A percentile compares a stretch with the other conserved stretches of the same genome.
These are phyloP conservation scores for Ceriagrion tenellum DNA, from an alignment of 2,888 invertebrate genomes.

Conservation along the genomic window DNA sequence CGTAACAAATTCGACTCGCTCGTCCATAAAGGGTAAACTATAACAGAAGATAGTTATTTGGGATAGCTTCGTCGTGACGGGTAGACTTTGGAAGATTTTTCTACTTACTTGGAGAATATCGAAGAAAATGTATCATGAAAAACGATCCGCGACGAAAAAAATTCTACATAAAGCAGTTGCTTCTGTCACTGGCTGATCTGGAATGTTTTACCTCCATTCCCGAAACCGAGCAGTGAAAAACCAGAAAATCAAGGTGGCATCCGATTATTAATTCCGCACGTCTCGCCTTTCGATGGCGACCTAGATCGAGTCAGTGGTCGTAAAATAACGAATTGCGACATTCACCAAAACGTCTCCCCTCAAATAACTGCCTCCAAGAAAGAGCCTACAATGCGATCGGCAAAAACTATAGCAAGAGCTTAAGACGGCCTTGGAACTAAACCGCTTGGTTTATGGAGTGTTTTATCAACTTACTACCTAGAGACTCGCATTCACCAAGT, in stretches of 20 bases:
- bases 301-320: neutral
- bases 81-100: too few species aligned
- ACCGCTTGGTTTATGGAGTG: neutral
- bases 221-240: neutral
- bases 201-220: neutral
- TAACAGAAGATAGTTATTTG: too few species aligned
- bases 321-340: slow-evolving; percentile 29
- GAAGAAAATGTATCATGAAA: neutral
- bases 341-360: neutral
- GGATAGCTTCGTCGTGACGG: too few species aligned
- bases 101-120: too few species aligned
- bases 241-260: neutral
- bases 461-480: neutral
- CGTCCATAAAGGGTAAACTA: too few species aligned
- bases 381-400: neutral
- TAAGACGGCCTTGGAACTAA: neutral
- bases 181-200: neutral
- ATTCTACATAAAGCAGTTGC: neutral
- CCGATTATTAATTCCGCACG: slow-evolving; percentile 22
- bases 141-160: neutral
- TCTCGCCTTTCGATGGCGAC: slow-evolving; percentile 22
- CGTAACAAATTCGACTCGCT: too few species aligned
- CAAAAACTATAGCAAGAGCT: neutral
- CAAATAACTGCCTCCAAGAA: neutral
- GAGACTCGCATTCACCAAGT: neutral